These are phyloP conservation scores for Ctena decussata DNA, from an alignment of 2,888 invertebrate species.

Conservation along the genomic window DNA sequence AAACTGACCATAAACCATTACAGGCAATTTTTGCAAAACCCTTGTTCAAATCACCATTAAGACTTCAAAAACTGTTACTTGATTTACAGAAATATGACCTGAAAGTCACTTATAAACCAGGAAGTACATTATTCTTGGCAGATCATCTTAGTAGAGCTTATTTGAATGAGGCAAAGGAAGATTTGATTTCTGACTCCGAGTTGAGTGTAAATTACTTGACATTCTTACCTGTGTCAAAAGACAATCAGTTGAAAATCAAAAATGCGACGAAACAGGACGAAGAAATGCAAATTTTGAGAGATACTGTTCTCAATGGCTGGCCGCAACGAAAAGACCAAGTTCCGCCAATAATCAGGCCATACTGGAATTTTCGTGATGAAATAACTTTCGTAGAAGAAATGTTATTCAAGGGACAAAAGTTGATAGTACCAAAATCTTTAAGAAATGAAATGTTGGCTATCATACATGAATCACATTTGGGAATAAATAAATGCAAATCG, in stretches of 20 bases:
- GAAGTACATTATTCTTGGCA: slow-evolving; percentile 36
- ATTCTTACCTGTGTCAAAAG: slow-evolving; percentile 28
- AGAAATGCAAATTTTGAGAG: slow-evolving; percentile 12
- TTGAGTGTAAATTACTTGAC: not conserved
- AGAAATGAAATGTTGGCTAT: slow-evolving; percentile 29
- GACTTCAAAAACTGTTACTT: slow-evolving; percentile 40
- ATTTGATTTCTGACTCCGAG: not conserved
- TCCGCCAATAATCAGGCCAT: slow-evolving; percentile 8
- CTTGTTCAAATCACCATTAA: slow-evolving; percentile 26
- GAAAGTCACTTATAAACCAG: slow-evolving; percentile 37
- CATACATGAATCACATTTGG: slow-evolving; percentile 52
- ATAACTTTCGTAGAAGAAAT: slow-evolving; percentile 44
- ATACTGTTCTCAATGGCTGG: slow-evolving; percentile 26
- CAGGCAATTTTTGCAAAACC: slow-evolving; percentile 41
- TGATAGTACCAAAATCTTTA: slow-evolving; percentile 12
- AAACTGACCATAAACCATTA: slow-evolving; percentile 46
- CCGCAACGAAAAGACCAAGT: slow-evolving; percentile 34
- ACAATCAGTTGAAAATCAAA: slow-evolving; percentile 35
- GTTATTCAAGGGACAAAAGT: slow-evolving; percentile 29
- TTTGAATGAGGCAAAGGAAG: slow-evolving; percentile 18
- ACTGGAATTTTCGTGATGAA: slow-evolving; percentile 49
- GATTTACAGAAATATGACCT: slow-evolving; percentile 36
- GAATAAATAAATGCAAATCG: slow-evolving; percentile 51
- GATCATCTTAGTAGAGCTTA: slow-evolving; percentile 33
- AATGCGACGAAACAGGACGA: slow-evolving; percentile 25